These are phyloP conservation scores for Anthonomus grandis DNA, from an alignment of 1,140 invertebrate genomes.

Conservation along the genomic window DNA sequence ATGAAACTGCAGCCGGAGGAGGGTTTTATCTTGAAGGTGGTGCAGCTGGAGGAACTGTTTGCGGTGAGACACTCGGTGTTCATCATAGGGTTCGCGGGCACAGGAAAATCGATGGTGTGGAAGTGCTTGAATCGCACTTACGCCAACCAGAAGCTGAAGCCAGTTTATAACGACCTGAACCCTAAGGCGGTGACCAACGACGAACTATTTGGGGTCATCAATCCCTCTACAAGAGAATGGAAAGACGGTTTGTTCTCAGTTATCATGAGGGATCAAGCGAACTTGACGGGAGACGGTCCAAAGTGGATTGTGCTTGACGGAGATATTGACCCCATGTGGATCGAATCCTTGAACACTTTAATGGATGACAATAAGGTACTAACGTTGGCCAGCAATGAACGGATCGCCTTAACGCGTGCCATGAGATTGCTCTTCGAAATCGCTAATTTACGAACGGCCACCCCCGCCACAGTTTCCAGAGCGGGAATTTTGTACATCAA, in stretches of 20 bases:
- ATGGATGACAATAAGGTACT: constrained; percentile 87
- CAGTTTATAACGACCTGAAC: constrained; percentile 85
- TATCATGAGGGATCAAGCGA: constrained; percentile 90
- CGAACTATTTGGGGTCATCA: constrained; percentile 93
- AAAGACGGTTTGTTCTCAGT: constrained; percentile 93
- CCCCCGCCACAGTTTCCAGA: constrained; percentile 91
- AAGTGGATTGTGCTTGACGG: constrained; percentile 97
- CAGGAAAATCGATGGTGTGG: constrained; percentile 92
- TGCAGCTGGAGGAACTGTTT: constrained; percentile 88
- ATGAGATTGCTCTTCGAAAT: constrained; percentile 96
- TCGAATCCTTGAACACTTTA: constrained; percentile 86
- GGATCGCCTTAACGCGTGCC: constrained; percentile 84
- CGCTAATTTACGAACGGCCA: constrained; percentile 86
- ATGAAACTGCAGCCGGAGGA: constrained; percentile 88
- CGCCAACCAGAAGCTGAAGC: constrained; percentile 70
- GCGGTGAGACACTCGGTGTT: constrained; percentile 94
- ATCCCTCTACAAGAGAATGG: constrained; percentile 93
- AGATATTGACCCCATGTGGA: constrained; percentile 98
- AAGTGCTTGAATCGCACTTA: constrained; percentile 85
- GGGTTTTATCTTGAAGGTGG: constrained; percentile 82
- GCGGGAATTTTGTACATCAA: constrained; percentile 91
- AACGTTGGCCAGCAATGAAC: constrained; percentile 90
- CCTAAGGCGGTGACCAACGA: constrained; percentile 96
- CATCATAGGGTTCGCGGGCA: constrained; percentile 87
- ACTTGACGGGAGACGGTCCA: constrained; percentile 78